These are phyloP conservation scores for Drosophila mercatorum DNA, from an alignment of 2,888 invertebrate genomes.

Conservation along the genomic window DNA sequence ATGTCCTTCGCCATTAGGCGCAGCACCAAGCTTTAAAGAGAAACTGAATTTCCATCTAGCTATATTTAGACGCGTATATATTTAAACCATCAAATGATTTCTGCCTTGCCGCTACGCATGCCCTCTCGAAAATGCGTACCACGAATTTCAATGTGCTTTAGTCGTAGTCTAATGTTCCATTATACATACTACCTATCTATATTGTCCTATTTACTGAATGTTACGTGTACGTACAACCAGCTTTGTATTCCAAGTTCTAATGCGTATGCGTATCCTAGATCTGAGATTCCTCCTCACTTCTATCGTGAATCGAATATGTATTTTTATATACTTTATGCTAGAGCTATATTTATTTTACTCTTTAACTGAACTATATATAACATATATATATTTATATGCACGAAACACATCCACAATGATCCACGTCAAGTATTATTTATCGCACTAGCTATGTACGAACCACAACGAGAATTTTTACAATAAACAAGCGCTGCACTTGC, in stretches of 20 bases:
- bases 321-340: constrained; percentile 60
- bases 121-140: constrained; percentile 31
- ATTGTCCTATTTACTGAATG: constrained; percentile 34
- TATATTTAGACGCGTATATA: constrained; percentile 1
- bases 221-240: constrained; percentile 41
- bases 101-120: constrained; percentile 44
- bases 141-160: constrained; percentile 66
- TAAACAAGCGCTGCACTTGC: constrained; percentile 52
- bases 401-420: constrained; percentile 41
- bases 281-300: background rate
- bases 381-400: constrained; percentile 27
- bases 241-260: constrained; percentile 24
- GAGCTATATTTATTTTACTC: constrained; percentile 56
- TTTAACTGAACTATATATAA: constrained; percentile 24
- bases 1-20: constrained; percentile 77
- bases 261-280: constrained; percentile 5
- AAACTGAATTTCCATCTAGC: background rate
- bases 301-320: constrained; percentile 59
- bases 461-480: constrained; percentile 57
- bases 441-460: constrained; percentile 50
- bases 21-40: constrained; percentile 70
- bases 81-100: constrained; percentile 24
- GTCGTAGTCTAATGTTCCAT: constrained; percentile 46
- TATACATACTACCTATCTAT: constrained; percentile 13
- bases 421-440: constrained; percentile 74